phyloP scores from a whole-genome alignment of 1,140 invertebrate species.

The Pogonognathellus flavescens region DNA sequence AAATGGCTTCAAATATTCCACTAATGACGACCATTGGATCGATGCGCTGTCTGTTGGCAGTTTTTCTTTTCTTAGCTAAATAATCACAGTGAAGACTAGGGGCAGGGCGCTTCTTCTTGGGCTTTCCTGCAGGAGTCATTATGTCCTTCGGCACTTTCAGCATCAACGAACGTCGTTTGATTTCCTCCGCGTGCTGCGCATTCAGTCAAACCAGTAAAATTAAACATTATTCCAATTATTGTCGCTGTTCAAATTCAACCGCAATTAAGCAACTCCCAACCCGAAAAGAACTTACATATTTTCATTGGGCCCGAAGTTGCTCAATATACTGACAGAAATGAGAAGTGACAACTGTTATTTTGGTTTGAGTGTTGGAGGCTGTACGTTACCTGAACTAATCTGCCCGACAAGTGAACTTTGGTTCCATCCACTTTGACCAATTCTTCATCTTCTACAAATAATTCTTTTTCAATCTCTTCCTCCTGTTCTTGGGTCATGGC shows the following conservation, averaged over 20 bases:
- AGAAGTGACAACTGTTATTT: too few relatives aligned
- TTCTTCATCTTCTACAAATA: slow-evolving; percentile 83
- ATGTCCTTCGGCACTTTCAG: slow-evolving; percentile 87
- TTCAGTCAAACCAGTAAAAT: slow-evolving; percentile 8
- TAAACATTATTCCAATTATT: background rate
- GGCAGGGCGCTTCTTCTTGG: slow-evolving; percentile 72
- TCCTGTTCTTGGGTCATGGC: slow-evolving; percentile 86
- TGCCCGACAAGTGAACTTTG: slow-evolving; percentile 86
- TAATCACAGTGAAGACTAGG: slow-evolving; percentile 90
- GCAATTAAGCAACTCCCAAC: too few relatives aligned
- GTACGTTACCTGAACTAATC: slow-evolving; percentile 81
- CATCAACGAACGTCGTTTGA: slow-evolving; percentile 83
- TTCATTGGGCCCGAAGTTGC: too few relatives aligned
- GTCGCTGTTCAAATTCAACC: too few relatives aligned
- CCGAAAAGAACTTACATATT: too few relatives aligned
- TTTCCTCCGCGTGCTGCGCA: slow-evolving; percentile 81
- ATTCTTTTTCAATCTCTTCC: slow-evolving; percentile 83
- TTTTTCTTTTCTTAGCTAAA: slow-evolving; percentile 86
- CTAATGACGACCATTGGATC: slow-evolving; percentile 97
- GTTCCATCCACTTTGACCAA: slow-evolving; percentile 93
- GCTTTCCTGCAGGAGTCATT: slow-evolving; percentile 75
- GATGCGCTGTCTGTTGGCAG: slow-evolving; percentile 92
- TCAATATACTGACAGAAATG: too few relatives aligned
- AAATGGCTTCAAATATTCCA: slow-evolving; percentile 90
- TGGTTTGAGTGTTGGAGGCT: too few relatives aligned